Conservation (phyloP, 2,888 invertebrate species). For the Agrilus mali region DNA sequence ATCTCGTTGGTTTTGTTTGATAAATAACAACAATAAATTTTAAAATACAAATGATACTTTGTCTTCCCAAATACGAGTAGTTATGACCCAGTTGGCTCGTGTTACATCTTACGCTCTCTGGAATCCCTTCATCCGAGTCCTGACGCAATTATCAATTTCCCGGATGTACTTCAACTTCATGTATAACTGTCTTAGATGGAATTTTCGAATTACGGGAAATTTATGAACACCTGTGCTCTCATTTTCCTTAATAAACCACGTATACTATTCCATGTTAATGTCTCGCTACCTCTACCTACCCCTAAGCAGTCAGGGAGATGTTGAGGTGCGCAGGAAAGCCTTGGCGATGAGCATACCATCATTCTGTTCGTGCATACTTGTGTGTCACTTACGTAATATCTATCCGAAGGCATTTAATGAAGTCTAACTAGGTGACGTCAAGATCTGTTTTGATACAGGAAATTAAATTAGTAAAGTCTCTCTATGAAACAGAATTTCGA, state of each 20-base stretch:
- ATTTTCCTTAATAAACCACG: slow-evolving; percentile 11
- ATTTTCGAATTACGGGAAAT: slow-evolving; percentile 18
- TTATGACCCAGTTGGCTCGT: neutral
- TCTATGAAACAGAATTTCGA: too few relatives aligned
- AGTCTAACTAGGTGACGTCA: slow-evolving; percentile 20
- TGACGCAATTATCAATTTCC: too few relatives aligned
- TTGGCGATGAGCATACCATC: slow-evolving; percentile 1
- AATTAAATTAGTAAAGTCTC: too few relatives aligned
- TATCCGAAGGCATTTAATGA: slow-evolving; percentile 37
- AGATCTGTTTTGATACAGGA: too few relatives aligned
- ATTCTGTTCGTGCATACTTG: slow-evolving; percentile 30
- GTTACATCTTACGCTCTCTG: neutral
- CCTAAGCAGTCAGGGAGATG: neutral
- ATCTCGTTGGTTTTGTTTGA: too few relatives aligned
- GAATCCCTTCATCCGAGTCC: neutral
- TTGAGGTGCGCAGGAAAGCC: slow-evolving; percentile 1
- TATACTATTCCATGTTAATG: slow-evolving; percentile 8
- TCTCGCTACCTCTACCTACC: neutral
- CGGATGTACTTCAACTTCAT: slow-evolving; percentile 5
- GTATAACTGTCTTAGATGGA: slow-evolving; percentile 8
- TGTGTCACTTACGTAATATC: slow-evolving; percentile 37
- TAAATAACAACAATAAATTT: too few relatives aligned
- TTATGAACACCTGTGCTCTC: slow-evolving; percentile 23
- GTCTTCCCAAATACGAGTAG: neutral
- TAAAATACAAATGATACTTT: too few relatives aligned